phyloP scores from a whole-genome alignment of 2,888 invertebrate species.

The Cephus sareptanus region DNA sequence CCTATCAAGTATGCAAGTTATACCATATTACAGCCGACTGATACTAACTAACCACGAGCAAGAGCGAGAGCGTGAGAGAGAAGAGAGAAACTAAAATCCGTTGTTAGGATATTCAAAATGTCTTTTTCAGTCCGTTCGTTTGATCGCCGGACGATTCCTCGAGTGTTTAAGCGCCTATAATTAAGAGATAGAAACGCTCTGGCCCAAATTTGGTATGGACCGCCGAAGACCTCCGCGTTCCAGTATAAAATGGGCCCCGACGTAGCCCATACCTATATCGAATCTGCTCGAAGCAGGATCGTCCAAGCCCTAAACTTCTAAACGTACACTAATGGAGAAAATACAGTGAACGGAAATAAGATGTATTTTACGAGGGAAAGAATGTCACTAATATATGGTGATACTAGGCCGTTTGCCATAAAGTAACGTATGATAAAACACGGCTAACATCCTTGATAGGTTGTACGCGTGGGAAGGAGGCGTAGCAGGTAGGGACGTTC shows the following conservation, averaged over 20 bases:
- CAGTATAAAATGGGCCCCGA: neutral
- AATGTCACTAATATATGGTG: conserved; percentile 32
- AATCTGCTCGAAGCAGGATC: neutral
- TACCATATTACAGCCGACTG: neutral
- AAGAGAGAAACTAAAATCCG: neutral
- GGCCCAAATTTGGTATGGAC: neutral
- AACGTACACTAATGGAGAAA: neutral
- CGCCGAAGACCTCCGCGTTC: neutral
- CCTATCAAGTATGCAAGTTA: neutral
- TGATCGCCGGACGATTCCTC: neutral
- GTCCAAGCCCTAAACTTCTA: neutral
- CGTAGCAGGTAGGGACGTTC: conserved; percentile 27
- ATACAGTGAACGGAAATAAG: conserved; percentile 20
- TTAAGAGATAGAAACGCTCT: neutral
- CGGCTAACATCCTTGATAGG: conserved; percentile 37
- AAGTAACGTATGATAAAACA: conserved; percentile 34
- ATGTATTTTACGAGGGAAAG: conserved; percentile 28
- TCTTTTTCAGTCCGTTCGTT: neutral
- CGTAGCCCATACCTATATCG: neutral
- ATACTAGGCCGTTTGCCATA: conserved; percentile 20
- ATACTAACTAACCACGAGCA: neutral
- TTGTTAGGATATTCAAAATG: neutral
- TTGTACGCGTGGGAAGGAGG: conserved; percentile 37
- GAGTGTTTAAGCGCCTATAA: neutral
- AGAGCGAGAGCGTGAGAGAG: neutral